These are phyloP conservation scores for Drosophila seguyi DNA, from an alignment of 1,140 invertebrate genomes.

Conservation along the genomic window DNA sequence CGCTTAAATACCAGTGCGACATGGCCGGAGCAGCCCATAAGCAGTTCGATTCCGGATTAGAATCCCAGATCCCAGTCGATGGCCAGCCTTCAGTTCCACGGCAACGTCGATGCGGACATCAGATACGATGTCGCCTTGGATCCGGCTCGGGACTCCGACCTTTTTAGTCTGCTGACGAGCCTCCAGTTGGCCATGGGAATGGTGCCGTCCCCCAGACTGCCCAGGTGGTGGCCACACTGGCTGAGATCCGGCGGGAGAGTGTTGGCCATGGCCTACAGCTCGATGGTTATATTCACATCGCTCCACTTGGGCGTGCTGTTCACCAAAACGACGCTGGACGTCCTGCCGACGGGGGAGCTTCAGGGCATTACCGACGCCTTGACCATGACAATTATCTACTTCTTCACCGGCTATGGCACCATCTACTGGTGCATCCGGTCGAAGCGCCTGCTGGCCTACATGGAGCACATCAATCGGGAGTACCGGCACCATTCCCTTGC, in stretches of 20 bases:
- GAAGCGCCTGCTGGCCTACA: slow-evolving; percentile 30
- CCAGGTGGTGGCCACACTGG: slow-evolving; percentile 38
- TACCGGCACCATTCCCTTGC: slow-evolving; percentile 80
- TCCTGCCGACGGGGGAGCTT: slow-evolving; percentile 61
- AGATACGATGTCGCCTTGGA: slow-evolving; percentile 47
- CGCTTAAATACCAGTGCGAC: slow-evolving; percentile 54
- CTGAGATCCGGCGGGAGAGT: background rate
- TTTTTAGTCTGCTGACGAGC: slow-evolving; percentile 42
- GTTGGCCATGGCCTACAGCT: slow-evolving; percentile 25
- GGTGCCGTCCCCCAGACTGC: slow-evolving; percentile 33
- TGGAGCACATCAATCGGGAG: slow-evolving; percentile 56
- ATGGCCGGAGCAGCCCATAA: slow-evolving; percentile 8
- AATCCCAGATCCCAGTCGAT: slow-evolving; percentile 25
- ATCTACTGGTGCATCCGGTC: slow-evolving; percentile 66
- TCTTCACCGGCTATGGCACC: slow-evolving; percentile 62
- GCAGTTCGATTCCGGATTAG: slow-evolving; percentile 26
- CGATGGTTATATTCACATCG: slow-evolving; percentile 39
- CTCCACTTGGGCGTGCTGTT: slow-evolving; percentile 68
- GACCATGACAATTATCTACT: slow-evolving; percentile 78
- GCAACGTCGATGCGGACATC: slow-evolving; percentile 49
- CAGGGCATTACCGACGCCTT: slow-evolving; percentile 75
- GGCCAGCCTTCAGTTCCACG: slow-evolving; percentile 67
- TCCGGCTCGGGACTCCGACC: slow-evolving; percentile 30
- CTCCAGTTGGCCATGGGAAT: slow-evolving; percentile 46
- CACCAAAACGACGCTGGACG: slow-evolving; percentile 67